phyloP scores from a whole-genome alignment of 64 coral and sea anemone genomes.

The Trachythela sp. region DNA sequence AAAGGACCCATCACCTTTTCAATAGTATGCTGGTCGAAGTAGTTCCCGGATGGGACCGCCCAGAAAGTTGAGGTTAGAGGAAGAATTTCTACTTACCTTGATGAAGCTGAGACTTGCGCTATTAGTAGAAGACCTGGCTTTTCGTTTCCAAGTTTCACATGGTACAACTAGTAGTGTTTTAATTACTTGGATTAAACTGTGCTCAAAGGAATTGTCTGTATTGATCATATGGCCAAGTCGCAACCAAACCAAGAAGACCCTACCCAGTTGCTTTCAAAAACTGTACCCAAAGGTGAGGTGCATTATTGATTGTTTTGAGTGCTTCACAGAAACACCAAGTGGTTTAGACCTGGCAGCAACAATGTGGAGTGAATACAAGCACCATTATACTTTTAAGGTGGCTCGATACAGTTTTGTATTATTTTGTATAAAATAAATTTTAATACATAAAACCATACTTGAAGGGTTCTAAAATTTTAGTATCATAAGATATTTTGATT shows the following conservation, averaged over 20 bases:
- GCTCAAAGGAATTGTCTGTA: not conserved
- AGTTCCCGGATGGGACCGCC: slow-evolving; percentile 16
- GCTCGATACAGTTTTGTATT: too few relatives aligned
- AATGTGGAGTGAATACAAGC: slow-evolving; percentile 17
- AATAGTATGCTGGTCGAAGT: not conserved
- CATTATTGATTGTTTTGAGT: slow-evolving; percentile 3
- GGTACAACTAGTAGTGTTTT: not conserved
- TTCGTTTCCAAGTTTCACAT: not conserved
- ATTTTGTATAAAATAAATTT: too few relatives aligned
- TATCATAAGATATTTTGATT: too few relatives aligned
- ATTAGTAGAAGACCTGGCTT: not conserved
- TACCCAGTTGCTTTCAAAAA: not conserved
- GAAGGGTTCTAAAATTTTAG: too few relatives aligned
- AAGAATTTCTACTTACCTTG: not conserved
- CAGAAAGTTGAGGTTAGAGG: not conserved
- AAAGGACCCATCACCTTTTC: not conserved
- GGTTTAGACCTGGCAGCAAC: not conserved
- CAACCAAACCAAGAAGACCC: not conserved
- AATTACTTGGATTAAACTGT: not conserved
- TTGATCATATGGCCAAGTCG: not conserved
- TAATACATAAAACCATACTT: too few relatives aligned
- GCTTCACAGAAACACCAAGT: slow-evolving; percentile 7
- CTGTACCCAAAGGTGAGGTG: not conserved
- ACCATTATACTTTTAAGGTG: not conserved
- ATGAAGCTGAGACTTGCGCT: slow-evolving; percentile 9